A percentile compares a stretch with the other conserved stretches of the same genome.
These are phyloP conservation scores for Chamaetylas fuelleborni DNA, from an alignment of 2,113 vertebrate genomes.

Conservation along the genomic window DNA sequence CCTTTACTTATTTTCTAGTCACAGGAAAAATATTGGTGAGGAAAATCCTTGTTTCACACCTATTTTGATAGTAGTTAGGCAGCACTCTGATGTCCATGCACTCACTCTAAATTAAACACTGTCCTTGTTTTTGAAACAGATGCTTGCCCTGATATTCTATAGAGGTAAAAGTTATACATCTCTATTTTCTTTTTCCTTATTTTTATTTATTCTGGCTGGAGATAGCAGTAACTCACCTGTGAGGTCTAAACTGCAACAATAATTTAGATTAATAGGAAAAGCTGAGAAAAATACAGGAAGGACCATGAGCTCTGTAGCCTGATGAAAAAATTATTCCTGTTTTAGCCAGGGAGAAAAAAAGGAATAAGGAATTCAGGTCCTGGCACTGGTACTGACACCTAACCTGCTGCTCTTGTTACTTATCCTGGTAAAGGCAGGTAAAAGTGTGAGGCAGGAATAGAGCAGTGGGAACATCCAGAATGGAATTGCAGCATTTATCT, in stretches of 20 bases:
- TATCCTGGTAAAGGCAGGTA: neutral
- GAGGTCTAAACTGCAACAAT: neutral
- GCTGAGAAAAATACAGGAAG: neutral
- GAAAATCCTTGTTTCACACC: neutral
- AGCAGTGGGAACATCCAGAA: neutral
- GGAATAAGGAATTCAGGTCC: neutral
- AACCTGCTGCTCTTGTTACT: neutral
- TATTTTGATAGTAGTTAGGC: conserved; percentile 32
- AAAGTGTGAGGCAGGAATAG: neutral
- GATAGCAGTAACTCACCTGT: neutral
- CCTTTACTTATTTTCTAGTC: neutral
- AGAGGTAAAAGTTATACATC: neutral
- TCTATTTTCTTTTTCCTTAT: conserved; percentile 2
- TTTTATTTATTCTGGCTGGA: conserved; percentile 28
- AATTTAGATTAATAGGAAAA: neutral
- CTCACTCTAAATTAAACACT: neutral
- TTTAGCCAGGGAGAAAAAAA: neutral
- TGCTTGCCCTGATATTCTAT: neutral
- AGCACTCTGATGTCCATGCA: neutral
- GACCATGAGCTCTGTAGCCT: neutral
- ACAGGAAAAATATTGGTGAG: conserved; percentile 5
- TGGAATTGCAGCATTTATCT: neutral
- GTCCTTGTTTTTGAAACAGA: conserved; percentile 4
- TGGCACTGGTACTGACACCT: neutral
- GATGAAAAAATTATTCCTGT: neutral